Base-by-base conservation (phyloP, 2,113 vertebrate genomes). In the Piaya cayana region DNA sequence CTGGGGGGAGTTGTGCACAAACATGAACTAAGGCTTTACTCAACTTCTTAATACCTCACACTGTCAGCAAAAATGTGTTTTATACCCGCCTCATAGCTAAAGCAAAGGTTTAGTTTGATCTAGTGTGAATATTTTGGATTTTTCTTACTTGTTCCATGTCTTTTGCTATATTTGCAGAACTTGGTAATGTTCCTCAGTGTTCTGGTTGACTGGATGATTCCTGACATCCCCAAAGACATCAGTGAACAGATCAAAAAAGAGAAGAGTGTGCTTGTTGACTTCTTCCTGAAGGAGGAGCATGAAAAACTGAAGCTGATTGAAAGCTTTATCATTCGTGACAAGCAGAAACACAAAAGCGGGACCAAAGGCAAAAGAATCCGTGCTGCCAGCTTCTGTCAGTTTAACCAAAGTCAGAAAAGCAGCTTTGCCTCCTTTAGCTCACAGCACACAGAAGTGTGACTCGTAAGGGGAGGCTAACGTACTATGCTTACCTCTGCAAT, bases 121-220 rank as follows among this genome's bases (percentile, higher is more conserved):
- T 56, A 30, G 22, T n/a, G 25, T 0, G 0, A 36, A 18, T n/a
- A 55, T 82, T 84, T 70, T 36, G 5, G 22, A 21, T 53, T 80
- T 93, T 86, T 58, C 4, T 0, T 53, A 25, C 18, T 60, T 68
- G 37, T 18, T 69, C 84, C 42, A 45, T 1, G 0, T 55, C 39
- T 86, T 10, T 82, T 81, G 29, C 55, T 85, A 69, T 80, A 58
- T 77, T 76, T 64, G 23, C 96, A 99, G 99, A 99, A 99, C 84
- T 94, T 99, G 30, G 99, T 99, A 82, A 99, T 99, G 99, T 99
- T 99, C 95, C 98, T 99, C 81, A 99, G 99, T 26, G 98, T 99
- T 96, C 96, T 99, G 8, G 99, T 99, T 74, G 99, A 99, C 87
- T 99, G 99, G 99, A 97, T 99, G 98, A 99, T 99, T 91, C 99